Conservation (phyloP, 2,113 vertebrate genomes). For the Ailuropoda melanoleuca region DNA sequence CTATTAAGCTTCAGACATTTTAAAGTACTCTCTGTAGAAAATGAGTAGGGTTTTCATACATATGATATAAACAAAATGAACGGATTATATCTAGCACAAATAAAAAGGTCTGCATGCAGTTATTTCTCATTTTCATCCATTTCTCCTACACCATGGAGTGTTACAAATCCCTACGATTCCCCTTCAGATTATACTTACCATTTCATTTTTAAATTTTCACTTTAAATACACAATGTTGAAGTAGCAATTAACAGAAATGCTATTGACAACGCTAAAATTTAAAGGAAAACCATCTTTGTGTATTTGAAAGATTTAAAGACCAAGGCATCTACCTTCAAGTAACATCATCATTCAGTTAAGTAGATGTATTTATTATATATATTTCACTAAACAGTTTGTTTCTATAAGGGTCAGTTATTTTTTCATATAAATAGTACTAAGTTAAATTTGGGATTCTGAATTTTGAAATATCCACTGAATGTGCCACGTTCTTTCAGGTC, state of each 20-base stretch:
- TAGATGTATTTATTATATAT: neutral
- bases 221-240: constrained; percentile 18
- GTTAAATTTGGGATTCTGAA: constrained; percentile 13
- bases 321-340: neutral
- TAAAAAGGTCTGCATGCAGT: neutral
- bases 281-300: neutral
- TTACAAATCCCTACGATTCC: neutral
- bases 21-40: constrained; percentile 42
- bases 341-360: neutral
- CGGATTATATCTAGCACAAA: neutral
- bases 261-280: neutral
- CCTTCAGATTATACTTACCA: neutral
- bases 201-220: constrained; percentile 3
- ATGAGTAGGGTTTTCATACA: neutral
- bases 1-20: neutral
- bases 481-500: neutral
- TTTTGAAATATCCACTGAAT: neutral
- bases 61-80: neutral
- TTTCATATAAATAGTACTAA: constrained; percentile 2
- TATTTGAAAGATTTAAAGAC: constrained; percentile 35
- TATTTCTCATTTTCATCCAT: neutral
- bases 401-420: neutral
- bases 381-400: constrained; percentile 9
- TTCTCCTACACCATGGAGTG: neutral
- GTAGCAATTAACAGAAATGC: constrained; percentile 33